Evolutionary conservation across 2,888 invertebrate genomes (phyloP), one percentile per base, ranked within the genome.

Genomic region (Agrochola lychnidis): DNA sequence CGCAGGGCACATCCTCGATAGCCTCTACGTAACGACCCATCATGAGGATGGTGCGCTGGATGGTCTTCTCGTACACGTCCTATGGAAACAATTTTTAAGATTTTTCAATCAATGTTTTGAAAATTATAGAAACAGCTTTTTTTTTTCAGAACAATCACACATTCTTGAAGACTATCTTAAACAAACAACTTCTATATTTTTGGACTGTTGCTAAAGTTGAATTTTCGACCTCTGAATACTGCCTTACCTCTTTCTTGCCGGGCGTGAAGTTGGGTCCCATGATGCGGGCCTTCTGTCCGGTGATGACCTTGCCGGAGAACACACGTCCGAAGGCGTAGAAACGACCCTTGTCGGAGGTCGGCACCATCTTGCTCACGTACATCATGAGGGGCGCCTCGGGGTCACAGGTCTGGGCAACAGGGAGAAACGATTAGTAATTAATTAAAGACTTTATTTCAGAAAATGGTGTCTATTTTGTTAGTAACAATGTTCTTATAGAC

Each of bases 301-400:
- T 99, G 87, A 98, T 97, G 14, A 98, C 98, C 96, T 98, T 99
- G 91, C 99, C 99, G 89, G 99, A 99, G 97, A 99, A 99, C 51
- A 99, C 99, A 97, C 99, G 99, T 70, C 99, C 99, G 95, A 99
- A 99, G 81, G 99, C 99, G 96, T 99, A 99, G 98, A 99, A 99
- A 94, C 99, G 98, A 83, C 99, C 99, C 97, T 99, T 99, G 96
- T 99, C 99, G 22, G 99, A 98, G 25, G 99, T 99, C 88, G 99
- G 99, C 94, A 99, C 99, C 99, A 99, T 99, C 97, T 99, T 99
- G 70, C 99, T 99, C 88, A 99, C 97, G 98, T 99, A 99, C 99
- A 99, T 99, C 99, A 99, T 99, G 78, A 99, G 97, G 25, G 99
- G 99, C 63, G 98, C 99, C 89, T 99, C 98, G 22, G 99, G 98